phyloP scores from a whole-genome alignment of 2,797 vertebrate genomes.

The Spondyliosoma cantharus region DNA sequence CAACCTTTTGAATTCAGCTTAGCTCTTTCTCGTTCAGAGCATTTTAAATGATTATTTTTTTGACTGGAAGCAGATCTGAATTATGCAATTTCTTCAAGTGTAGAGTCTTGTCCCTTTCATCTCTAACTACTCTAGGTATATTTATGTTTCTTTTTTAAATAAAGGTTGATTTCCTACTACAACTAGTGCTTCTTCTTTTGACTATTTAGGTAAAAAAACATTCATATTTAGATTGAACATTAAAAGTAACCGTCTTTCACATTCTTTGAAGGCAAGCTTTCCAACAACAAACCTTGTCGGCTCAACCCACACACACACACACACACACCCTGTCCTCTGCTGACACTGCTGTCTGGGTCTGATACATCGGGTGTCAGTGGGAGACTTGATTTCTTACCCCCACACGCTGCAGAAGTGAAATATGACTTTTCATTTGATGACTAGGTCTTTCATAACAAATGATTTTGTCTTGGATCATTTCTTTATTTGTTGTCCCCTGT shows the following conservation, averaged over 20 bases:
- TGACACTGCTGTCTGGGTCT: constrained; percentile 20
- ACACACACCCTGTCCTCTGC: constrained; percentile 31
- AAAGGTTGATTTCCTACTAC: constrained; percentile 76
- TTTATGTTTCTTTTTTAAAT: constrained; percentile 77
- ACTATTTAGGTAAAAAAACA: neutral
- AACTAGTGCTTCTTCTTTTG: neutral
- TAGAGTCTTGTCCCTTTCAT: constrained; percentile 53
- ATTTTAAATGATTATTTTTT: constrained; percentile 24
- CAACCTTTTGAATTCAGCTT: constrained; percentile 1
- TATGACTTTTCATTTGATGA: constrained; percentile 13
- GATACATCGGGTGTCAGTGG: constrained; percentile 22
- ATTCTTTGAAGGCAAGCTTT: neutral
- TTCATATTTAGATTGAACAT: neutral
- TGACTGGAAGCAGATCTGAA: constrained; percentile 49
- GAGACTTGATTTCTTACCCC: constrained; percentile 30
- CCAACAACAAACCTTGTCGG: neutral
- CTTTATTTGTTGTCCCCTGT: constrained; percentile 5
- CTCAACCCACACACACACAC: constrained; percentile 6
- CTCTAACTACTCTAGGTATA: constrained; percentile 62
- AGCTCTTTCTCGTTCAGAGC: constrained; percentile 27
- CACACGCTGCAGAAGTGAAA: constrained; percentile 11
- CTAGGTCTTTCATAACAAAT: constrained; percentile 41
- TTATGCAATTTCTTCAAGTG: constrained; percentile 62
- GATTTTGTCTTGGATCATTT: constrained; percentile 13
- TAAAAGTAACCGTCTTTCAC: neutral